Evolutionary conservation across 2,113 vertebrate species (phyloP).

Genomic region (Callipepla californica): DNA sequence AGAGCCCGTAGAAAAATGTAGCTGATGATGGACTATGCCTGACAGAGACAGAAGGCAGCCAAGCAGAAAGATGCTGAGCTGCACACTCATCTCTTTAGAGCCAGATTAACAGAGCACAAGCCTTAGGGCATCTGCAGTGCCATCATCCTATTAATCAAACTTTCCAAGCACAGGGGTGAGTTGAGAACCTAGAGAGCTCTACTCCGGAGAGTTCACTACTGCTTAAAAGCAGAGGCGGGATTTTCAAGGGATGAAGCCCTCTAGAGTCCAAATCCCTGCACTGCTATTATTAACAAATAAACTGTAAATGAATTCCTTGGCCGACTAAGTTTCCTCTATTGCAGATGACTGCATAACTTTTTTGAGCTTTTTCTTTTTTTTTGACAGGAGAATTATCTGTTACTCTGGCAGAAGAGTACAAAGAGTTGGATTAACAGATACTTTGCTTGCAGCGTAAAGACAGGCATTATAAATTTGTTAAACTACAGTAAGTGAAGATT

Average conservation of each 20-base stretch:
- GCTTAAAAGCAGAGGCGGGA: not conserved
- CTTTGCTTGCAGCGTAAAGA: not conserved
- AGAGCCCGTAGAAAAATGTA: not conserved
- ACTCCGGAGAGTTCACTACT: not conserved
- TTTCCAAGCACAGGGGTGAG: not conserved
- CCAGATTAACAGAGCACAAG: not conserved
- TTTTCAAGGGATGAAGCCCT: slow-evolving; percentile 9
- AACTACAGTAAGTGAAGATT: not conserved
- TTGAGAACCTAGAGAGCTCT: not conserved
- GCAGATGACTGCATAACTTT: not conserved
- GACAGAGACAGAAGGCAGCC: not conserved
- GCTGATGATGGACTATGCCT: not conserved
- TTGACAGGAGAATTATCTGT: not conserved
- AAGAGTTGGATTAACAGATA: not conserved
- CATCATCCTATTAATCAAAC: not conserved
- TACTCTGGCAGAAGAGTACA: not conserved
- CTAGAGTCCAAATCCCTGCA: slow-evolving; percentile 25
- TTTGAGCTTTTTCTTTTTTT: not conserved
- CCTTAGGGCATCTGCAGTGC: not conserved
- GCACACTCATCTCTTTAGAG: not conserved
- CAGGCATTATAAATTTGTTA: not conserved
- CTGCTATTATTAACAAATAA: not conserved
- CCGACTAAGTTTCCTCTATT: not conserved
- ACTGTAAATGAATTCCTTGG: not conserved
- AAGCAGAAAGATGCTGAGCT: slow-evolving; percentile 2